A percentile compares a stretch with the other conserved stretches of the same genome.
These are phyloP conservation scores for Valencia hispanica DNA, from an alignment of 2,797 vertebrate genomes.

Conservation along the genomic window DNA sequence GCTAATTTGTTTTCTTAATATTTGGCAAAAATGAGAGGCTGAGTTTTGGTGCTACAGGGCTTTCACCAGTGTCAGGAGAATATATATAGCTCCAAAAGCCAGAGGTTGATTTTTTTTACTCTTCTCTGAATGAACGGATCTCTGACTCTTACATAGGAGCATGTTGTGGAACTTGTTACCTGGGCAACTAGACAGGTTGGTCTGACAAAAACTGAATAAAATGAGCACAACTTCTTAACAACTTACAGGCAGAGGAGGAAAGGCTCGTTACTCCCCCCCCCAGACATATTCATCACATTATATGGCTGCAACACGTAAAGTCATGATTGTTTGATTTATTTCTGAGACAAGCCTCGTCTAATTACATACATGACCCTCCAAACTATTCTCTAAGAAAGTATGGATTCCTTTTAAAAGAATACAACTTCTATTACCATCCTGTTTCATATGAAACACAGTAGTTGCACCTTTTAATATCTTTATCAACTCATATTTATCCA, in stretches of 20 bases:
- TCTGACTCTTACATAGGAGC: constrained; percentile 7
- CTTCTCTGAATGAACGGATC: not conserved
- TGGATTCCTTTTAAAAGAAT: constrained; percentile 17
- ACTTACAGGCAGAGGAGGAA: not conserved
- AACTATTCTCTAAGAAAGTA: constrained; percentile 17
- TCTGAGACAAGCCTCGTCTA: not conserved
- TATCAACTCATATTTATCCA: constrained; percentile 3
- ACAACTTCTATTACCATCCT: constrained; percentile 6
- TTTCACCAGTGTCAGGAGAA: not conserved
- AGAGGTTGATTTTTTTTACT: not conserved
- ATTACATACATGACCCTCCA: not conserved
- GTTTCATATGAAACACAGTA: not conserved
- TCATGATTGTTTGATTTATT: not conserved
- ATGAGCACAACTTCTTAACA: constrained; percentile 15
- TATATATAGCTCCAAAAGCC: not conserved
- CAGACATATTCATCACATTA: not conserved
- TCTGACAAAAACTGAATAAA: constrained; percentile 6
- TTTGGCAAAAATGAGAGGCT: not conserved
- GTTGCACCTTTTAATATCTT: not conserved
- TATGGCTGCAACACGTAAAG: not conserved
- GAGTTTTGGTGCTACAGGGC: not conserved
- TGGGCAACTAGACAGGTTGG: constrained; percentile 7
- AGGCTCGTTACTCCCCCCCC: constrained; percentile 1
- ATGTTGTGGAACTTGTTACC: constrained; percentile 5
- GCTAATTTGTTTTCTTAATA: not conserved